Base-by-base conservation (phyloP, 2,888 invertebrate species). In the Nasonia oneida region DNA sequence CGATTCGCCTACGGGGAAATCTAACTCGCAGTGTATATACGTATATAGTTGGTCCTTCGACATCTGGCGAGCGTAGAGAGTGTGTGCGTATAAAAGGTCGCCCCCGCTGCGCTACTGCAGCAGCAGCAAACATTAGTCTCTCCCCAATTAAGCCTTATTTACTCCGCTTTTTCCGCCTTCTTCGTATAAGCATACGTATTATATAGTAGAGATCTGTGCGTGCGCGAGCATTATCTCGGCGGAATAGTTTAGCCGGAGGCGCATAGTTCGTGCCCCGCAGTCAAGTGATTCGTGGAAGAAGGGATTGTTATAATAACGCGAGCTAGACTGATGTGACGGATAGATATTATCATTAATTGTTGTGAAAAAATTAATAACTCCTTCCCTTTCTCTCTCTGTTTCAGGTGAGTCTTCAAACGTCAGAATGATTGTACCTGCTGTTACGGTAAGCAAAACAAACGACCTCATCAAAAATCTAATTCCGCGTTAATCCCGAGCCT, bases 1-100 rank as follows among this genome's bases (percentile, higher is more conserved):
- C 90, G 90, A 90, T 86, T 76, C 90, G 91, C 91, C 92, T 91
- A 91, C 90, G 90, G 92, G 92, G 91, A 92, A 92, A 91, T 92
- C 91, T 90, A 91, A 89, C 89, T 88, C 89, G 87, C 87, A 85
- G 67, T 57, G 70, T 47, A 47, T 10, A 10, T 0, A 47, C 1
- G 8, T 42, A 6, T 42, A 50, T 53, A 50, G 80, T 71, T 47
- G 47, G 33, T 33, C 47, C 47, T 61, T 79, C 82, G 83, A 87
- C 87, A 87, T 87, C 87, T 87, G 87, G 80, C 77, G 75, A 29
- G 47, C 77, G 37, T 53, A 53, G 71, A 50, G 81, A 50, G 64
- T n/a, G 29, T 14, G 61, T 73, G 18, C 15, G 67, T 18, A 74
- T 42, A 83, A 53, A 53, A 57, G 47, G 71, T 29, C 70, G 33